Evolutionary conservation across 2,797 vertebrate genomes (phyloP).

Genomic region (Otolemur crassicaudatus): DNA sequence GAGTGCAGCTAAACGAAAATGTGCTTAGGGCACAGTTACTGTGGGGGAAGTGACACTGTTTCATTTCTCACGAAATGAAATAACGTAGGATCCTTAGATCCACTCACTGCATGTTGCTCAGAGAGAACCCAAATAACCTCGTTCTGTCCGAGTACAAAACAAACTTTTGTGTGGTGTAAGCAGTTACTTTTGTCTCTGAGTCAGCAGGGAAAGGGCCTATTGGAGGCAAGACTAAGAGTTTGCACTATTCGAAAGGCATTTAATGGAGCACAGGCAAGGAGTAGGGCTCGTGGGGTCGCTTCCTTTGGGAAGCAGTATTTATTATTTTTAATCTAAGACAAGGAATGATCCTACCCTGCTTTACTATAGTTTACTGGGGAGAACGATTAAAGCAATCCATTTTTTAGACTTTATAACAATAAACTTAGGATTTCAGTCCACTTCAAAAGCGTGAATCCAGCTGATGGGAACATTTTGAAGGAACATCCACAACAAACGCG

Average conservation of each 20-base stretch:
- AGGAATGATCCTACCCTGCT: neutral
- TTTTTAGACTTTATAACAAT: neutral
- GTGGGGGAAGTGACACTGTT: conserved; percentile 16
- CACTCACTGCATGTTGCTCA: neutral
- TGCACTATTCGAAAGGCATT: neutral
- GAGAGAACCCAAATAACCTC: neutral
- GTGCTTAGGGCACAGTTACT: neutral
- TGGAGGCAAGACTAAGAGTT: neutral
- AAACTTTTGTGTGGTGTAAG: neutral
- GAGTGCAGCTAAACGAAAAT: neutral
- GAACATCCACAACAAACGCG: neutral
- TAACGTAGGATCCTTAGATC: neutral
- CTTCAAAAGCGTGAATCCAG: neutral
- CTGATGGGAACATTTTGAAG: neutral
- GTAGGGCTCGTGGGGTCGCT: neutral
- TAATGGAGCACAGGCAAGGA: neutral
- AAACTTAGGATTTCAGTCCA: neutral
- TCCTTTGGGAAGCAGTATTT: neutral
- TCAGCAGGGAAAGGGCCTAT: neutral
- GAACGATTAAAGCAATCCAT: neutral
- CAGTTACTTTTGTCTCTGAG: neutral
- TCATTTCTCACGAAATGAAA: conserved; percentile 57
- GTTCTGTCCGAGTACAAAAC: neutral
- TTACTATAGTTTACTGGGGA: neutral
- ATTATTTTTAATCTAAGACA: neutral